Percentiles rank a stretch among this genome's conserved stretches.
Conservation (phyloP, 2,113 vertebrate species). For the Anarrhichthys ocellatus region DNA sequence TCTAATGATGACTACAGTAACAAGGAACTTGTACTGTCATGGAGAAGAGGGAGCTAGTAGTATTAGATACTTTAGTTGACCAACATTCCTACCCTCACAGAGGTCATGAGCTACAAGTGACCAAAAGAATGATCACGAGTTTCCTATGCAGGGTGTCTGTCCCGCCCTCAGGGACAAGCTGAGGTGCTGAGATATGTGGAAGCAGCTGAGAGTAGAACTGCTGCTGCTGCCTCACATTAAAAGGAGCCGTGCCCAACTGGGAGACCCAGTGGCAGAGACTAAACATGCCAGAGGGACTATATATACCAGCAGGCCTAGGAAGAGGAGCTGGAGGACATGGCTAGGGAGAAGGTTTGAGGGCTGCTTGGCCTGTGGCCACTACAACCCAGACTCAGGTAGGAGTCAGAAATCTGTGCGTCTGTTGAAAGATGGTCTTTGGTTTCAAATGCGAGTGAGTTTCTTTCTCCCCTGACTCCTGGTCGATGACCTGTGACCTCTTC, state of each 20-base stretch:
- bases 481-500: too few species aligned
- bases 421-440: too few species aligned
- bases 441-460: too few species aligned
- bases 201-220: not conserved
- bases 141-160: not conserved
- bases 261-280: not conserved
- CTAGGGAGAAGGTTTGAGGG: too few species aligned
- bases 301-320: not conserved
- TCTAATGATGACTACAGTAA: not conserved
- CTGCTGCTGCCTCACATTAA: too few species aligned
- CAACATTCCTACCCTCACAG: not conserved
- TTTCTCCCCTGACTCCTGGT: too few species aligned
- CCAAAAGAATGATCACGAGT: not conserved
- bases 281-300: not conserved
- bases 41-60: not conserved
- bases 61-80: not conserved
- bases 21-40: not conserved
- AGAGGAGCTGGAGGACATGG: not conserved
- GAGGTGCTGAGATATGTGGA: not conserved
- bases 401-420: not conserved
- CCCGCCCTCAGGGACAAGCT: not conserved
- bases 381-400: not conserved
- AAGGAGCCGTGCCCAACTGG: too few species aligned
- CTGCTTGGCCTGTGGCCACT: not conserved
- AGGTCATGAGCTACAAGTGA: not conserved